phyloP scores from a whole-genome alignment of 30 jellyfish, hydroid and myxozoan genomes.

The Clytia hemisphaerica region DNA sequence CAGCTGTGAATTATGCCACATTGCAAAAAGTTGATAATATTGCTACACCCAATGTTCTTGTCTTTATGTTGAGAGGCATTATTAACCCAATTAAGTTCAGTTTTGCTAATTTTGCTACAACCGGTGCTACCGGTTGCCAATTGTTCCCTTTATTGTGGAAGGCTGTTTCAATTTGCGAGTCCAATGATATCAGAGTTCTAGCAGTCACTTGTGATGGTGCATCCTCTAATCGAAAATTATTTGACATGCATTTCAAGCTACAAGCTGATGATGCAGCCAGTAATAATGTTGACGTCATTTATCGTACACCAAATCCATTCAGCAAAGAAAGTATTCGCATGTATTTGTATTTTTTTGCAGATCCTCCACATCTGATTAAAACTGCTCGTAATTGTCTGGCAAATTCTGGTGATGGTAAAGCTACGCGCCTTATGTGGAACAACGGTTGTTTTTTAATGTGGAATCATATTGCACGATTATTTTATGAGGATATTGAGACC shows the following conservation, averaged over 20 bases:
- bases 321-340: background rate
- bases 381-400: slow-evolving; percentile 52
- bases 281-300: background rate
- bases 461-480: slow-evolving; percentile 42
- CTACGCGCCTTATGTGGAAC: slow-evolving; percentile 53
- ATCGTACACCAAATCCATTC: background rate
- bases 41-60: slow-evolving; percentile 50
- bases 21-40: slow-evolving; percentile 28
- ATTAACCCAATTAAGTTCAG: slow-evolving; percentile 32
- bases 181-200: background rate
- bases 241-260: slow-evolving; percentile 5
- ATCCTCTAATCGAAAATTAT: slow-evolving; percentile 42
- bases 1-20: slow-evolving; percentile 30
- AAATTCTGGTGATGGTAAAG: slow-evolving; percentile 44
- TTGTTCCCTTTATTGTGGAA: slow-evolving; percentile 48
- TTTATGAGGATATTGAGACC: slow-evolving; percentile 39
- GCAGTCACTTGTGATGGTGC: slow-evolving; percentile 58
- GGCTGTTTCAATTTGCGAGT: slow-evolving; percentile 36
- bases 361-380: slow-evolving; percentile 50
- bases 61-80: slow-evolving; percentile 38
- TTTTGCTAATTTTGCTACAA: slow-evolving; percentile 58
- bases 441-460: slow-evolving; percentile 39
- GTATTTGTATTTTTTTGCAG: slow-evolving; percentile 20
- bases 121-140: slow-evolving; percentile 21
- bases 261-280: background rate